phyloP scores from a whole-genome alignment of 2,888 invertebrate genomes.

The Diabrotica balteata region DNA sequence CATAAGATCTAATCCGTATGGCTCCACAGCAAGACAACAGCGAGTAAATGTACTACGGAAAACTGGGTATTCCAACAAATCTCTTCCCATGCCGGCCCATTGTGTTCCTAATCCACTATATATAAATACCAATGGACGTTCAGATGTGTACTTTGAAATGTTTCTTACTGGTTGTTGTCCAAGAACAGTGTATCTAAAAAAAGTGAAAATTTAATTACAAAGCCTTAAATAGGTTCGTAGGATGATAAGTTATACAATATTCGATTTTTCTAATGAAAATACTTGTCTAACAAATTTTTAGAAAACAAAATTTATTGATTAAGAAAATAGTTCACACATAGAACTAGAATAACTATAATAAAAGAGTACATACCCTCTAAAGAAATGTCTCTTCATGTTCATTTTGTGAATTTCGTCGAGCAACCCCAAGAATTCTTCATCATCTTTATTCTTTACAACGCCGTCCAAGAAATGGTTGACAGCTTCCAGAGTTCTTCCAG shows the following conservation, averaged over 20 bases:
- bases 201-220: background rate
- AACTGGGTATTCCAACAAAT: constrained; percentile 66
- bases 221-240: too few species aligned
- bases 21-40: constrained; percentile 61
- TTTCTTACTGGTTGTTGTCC: constrained; percentile 26
- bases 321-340: too few species aligned
- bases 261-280: too few species aligned
- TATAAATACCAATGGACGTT: constrained; percentile 67
- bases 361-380: constrained; percentile 70
- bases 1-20: constrained; percentile 63
- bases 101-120: constrained; percentile 75
- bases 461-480: constrained; percentile 69
- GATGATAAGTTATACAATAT: too few species aligned
- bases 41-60: constrained; percentile 65
- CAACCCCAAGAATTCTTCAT: constrained; percentile 74
- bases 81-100: constrained; percentile 70
- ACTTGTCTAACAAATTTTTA: too few species aligned
- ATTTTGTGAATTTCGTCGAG: constrained; percentile 73
- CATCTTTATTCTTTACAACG: constrained; percentile 65
- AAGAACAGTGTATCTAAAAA: constrained; percentile 29
- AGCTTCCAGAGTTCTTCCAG: constrained; percentile 77
- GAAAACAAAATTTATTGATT: too few species aligned
- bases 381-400: constrained; percentile 74
- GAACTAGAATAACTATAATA: too few species aligned
- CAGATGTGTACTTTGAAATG: constrained; percentile 15